These are phyloP conservation scores for Papilio gigon DNA, from an alignment of 2,888 invertebrate species.

Conservation along the genomic window DNA sequence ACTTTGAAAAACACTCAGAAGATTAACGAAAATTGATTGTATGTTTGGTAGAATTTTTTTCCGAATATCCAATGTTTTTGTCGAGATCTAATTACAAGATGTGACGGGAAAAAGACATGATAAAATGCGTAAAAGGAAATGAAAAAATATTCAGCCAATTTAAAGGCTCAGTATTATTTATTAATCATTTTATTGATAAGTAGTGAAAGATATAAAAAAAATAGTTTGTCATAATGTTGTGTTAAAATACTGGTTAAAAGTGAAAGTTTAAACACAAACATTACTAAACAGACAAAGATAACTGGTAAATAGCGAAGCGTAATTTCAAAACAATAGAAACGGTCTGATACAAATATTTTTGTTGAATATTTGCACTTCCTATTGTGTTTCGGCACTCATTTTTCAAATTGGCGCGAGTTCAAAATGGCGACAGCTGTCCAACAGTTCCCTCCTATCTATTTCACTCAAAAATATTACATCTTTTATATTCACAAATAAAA, in stretches of 20 bases:
- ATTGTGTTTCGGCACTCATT: constrained; percentile 15
- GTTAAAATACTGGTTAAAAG: neutral
- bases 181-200: neutral
- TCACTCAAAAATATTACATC: constrained; percentile 6
- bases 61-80: neutral
- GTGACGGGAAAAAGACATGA: neutral
- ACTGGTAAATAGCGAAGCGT: neutral
- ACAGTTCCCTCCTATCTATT: constrained; percentile 1
- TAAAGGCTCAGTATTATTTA: neutral
- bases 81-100: neutral
- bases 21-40: neutral
- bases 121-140: too few relatives aligned
- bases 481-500: neutral
- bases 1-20: constrained; percentile 3
- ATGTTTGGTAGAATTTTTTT: neutral
- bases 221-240: neutral
- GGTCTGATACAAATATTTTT: constrained; percentile 3
- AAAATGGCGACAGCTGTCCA: constrained; percentile 18
- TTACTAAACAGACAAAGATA: neutral
- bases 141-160: too few relatives aligned
- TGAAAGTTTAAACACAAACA: neutral
- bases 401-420: constrained; percentile 12
- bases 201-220: neutral
- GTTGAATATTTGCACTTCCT: constrained; percentile 5
- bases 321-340: constrained; percentile 6